Base-by-base conservation (phyloP, 2,888 invertebrate species). In the Meiosimyza decipiens region DNA sequence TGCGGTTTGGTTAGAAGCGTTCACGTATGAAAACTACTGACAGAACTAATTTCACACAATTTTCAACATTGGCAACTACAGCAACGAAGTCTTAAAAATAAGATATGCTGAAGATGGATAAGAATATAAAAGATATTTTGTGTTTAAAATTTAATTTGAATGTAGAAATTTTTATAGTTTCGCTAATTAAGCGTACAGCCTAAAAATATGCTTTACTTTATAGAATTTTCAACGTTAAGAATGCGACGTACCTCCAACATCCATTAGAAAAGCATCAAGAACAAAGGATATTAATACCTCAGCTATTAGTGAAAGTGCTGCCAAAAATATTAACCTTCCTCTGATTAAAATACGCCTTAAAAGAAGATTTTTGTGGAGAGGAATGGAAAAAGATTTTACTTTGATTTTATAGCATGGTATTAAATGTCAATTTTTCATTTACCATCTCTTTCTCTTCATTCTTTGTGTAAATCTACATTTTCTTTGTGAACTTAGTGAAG, bases 191-290 rank as follows among this genome's bases (percentile, higher is more conserved):
- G 76, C 62, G 72, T 57, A 57, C 74, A 62, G 77, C 77, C 78
- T 71, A 72, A 77, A 80, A 82, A 76, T 77, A 82, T 80, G 79
- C 74, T 76, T 79, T 76, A 80, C 80, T 81, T 65, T 66, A 33
- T n/a, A 52, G 54, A 55, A 75, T 67, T 78, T 77, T 78, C 78
- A 73, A 71, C 74, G 76, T 73, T 66, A 55, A 22, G 28, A 52
- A 49, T 66, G 47, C 15, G 33, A 33, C 47, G 3, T 9, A 33
- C 28, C 59, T 3, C 6, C 2, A 40, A 1, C 40, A 72, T 72
- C 72, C 72, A 69, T 72, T 72, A 72, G 22, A 65, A 68, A 66
- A 33, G 51, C n/a, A 6, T 55, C 18, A 55, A 47, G 57, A 54
- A 63, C 68, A 72, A 69, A 69, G 62, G 63, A 40, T 54, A 62